Evolutionary conservation across 2,888 invertebrate genomes (phyloP).

Genomic region (Metalampra italica): DNA sequence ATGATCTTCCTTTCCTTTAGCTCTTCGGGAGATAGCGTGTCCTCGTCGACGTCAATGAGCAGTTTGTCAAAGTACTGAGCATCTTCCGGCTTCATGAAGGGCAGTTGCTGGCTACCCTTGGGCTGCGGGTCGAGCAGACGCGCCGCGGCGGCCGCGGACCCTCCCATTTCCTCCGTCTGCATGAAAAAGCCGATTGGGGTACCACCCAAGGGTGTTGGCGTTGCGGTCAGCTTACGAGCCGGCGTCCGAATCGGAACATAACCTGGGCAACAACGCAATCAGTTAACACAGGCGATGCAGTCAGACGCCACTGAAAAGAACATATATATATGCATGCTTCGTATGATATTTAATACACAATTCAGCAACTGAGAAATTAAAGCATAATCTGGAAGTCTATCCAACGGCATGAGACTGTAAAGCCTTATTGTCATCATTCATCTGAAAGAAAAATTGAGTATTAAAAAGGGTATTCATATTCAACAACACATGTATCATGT

Average conservation of each 20-base stretch:
- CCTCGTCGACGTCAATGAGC: constrained; percentile 98
- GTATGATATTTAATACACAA: constrained; percentile 20
- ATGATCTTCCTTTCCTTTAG: constrained; percentile 99
- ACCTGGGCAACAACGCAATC: constrained; percentile 72
- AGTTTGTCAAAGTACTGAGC: constrained; percentile 99
- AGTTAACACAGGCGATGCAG: constrained; percentile 25
- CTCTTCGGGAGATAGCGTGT: constrained; percentile 95
- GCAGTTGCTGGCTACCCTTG: constrained; percentile 92
- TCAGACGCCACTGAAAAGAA: constrained; percentile 23
- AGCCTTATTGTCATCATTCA: constrained; percentile 68
- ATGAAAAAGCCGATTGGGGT: constrained; percentile 97
- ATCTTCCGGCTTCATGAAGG: constrained; percentile 99
- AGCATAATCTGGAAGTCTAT: constrained; percentile 53
- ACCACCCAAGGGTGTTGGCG: constrained; percentile 97
- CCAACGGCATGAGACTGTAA: constrained; percentile 66
- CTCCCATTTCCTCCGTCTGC: constrained; percentile 91
- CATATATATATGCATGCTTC: constrained; percentile 14
- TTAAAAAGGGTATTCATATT: constrained; percentile 53
- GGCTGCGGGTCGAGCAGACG: constrained; percentile 95
- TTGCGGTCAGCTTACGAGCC: constrained; percentile 97
- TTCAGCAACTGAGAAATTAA: constrained; percentile 37
- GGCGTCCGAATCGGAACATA: constrained; percentile 98
- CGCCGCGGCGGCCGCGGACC: constrained; percentile 90
- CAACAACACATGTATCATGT: constrained; percentile 53
- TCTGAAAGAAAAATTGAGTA: constrained; percentile 73